These are phyloP conservation scores for Anaspis maculata DNA, from an alignment of 2,888 invertebrate genomes.

Conservation along the genomic window DNA sequence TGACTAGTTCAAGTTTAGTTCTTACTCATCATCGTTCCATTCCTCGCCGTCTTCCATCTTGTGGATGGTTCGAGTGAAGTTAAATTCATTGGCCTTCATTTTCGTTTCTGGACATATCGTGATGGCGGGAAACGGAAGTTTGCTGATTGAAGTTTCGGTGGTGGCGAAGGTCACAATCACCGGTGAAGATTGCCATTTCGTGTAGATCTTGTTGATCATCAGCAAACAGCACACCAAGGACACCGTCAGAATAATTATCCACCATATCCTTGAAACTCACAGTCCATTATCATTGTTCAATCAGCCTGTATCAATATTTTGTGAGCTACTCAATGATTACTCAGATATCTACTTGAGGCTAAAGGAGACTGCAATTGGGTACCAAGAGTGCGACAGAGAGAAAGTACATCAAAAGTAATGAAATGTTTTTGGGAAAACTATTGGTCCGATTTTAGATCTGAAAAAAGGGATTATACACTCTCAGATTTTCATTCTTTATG, in stretches of 20 bases:
- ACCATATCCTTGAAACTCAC: slow-evolving; percentile 53
- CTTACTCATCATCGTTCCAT: too few species aligned
- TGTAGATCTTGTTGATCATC: slow-evolving; percentile 54
- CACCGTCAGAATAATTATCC: slow-evolving; percentile 50
- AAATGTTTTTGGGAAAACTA: too few species aligned
- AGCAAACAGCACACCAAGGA: slow-evolving; percentile 51
- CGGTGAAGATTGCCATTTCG: slow-evolving; percentile 58
- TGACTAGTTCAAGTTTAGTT: neutral
- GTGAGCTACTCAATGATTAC: too few species aligned
- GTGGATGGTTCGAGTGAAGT: neutral
- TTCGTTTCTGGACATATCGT: slow-evolving; percentile 33
- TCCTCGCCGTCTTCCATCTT: neutral
- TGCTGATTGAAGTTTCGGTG: slow-evolving; percentile 57
- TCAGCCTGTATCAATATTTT: too few species aligned
- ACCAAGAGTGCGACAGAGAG: too few species aligned
- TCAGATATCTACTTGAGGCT: too few species aligned
- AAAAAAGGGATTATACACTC: too few species aligned
- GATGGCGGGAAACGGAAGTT: slow-evolving; percentile 43
- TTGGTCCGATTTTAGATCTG: too few species aligned
- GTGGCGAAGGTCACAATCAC: slow-evolving; percentile 70
- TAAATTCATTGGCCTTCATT: slow-evolving; percentile 1
- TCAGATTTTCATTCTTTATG: too few species aligned
- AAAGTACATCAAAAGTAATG: too few species aligned
- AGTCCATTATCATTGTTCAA: too few species aligned
- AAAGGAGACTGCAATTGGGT: too few species aligned